phyloP scores from a whole-genome alignment of 2,888 invertebrate species.

The Cephus pulcher region DNA sequence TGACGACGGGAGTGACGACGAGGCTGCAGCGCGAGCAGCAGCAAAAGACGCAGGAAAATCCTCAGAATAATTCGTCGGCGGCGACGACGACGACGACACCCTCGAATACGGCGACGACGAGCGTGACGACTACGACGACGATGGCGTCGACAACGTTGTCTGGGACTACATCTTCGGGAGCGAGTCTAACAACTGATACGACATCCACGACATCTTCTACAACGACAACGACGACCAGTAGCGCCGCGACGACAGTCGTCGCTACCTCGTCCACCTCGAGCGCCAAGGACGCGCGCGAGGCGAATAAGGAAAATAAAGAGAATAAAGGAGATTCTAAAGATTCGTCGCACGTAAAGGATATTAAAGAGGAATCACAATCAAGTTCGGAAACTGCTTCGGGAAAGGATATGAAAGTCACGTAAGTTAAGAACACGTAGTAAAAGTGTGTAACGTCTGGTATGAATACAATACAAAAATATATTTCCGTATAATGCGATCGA shows the following conservation, averaged over 20 bases:
- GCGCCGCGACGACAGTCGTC: slow-evolving; percentile 46
- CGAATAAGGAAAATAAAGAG: slow-evolving; percentile 73
- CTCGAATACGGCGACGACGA: slow-evolving; percentile 41
- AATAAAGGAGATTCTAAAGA: slow-evolving; percentile 71
- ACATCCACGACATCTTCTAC: slow-evolving; percentile 33
- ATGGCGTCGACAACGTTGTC: slow-evolving; percentile 43
- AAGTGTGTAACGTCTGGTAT: neutral
- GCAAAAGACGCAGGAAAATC: slow-evolving; percentile 73
- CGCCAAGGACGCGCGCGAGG: slow-evolving; percentile 64
- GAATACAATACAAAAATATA: neutral
- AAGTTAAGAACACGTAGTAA: slow-evolving; percentile 26
- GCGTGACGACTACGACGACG: slow-evolving; percentile 47
- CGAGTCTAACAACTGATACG: slow-evolving; percentile 36
- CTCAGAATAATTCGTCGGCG: slow-evolving; percentile 52
- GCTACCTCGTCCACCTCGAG: slow-evolving; percentile 39
- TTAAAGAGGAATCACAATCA: slow-evolving; percentile 55
- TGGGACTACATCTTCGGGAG: slow-evolving; percentile 42
- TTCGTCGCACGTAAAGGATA: slow-evolving; percentile 50
- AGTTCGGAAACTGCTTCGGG: slow-evolving; percentile 45
- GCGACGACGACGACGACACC: slow-evolving; percentile 43
- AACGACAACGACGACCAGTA: slow-evolving; percentile 45
- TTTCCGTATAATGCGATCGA: neutral
- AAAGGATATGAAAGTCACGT: slow-evolving; percentile 55
- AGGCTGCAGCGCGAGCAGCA: slow-evolving; percentile 84
- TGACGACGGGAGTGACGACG: slow-evolving; percentile 87